Conservation (phyloP, 2,888 invertebrate genomes). For the Vandiemenella viatica region DNA sequence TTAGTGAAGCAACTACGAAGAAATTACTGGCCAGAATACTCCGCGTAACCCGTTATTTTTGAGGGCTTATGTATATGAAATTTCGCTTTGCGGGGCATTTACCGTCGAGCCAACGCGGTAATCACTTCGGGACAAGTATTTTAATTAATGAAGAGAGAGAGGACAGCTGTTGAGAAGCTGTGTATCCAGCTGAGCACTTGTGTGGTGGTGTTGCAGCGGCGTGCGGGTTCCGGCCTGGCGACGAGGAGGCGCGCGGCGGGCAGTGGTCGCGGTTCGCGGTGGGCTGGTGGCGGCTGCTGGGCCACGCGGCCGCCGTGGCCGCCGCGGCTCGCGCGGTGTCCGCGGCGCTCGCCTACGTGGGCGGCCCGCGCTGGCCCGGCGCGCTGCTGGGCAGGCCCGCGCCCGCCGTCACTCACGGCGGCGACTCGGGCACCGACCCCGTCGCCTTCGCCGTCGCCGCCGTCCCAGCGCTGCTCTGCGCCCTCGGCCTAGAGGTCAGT, state of each 20-base stretch:
- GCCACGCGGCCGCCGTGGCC: constrained; percentile 42
- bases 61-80: too few relatives aligned
- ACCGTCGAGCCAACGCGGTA: too few relatives aligned
- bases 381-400: constrained; percentile 39
- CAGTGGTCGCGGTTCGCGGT: constrained; percentile 31
- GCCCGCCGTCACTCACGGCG: constrained; percentile 36
- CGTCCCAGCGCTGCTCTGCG: constrained; percentile 43
- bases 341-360: constrained; percentile 46
- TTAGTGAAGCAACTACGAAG: too few relatives aligned
- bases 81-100: too few relatives aligned
- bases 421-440: constrained; percentile 48
- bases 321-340: constrained; percentile 45
- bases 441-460: constrained; percentile 44
- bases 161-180: too few relatives aligned
- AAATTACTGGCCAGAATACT: too few relatives aligned
- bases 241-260: constrained; percentile 1
- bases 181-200: too few relatives aligned
- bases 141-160: too few relatives aligned
- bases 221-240: neutral
- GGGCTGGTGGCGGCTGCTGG: constrained; percentile 43
- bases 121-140: too few relatives aligned
- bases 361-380: constrained; percentile 39
- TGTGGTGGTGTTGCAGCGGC: neutral
- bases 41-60: too few relatives aligned
- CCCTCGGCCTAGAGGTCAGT: constrained; percentile 46